Conservation (phyloP, 2,888 invertebrate genomes). For the Drosophila quinaria region DNA sequence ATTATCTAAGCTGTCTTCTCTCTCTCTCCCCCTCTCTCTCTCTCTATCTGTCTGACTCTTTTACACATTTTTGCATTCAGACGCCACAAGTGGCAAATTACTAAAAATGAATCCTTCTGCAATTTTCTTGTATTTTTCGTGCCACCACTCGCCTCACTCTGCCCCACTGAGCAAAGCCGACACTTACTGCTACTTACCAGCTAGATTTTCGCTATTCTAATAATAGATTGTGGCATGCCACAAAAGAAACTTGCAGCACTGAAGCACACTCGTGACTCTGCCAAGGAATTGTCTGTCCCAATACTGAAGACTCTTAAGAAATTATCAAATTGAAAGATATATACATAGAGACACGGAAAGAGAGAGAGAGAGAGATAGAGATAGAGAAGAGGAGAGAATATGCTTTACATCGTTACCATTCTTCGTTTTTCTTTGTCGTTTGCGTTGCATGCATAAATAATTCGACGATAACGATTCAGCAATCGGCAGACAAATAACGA, state of each 20-base stretch:
- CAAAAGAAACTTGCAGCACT: constrained; percentile 25
- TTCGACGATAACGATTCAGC: constrained; percentile 74
- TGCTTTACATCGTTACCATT: constrained; percentile 19
- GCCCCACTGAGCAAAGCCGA: constrained; percentile 39
- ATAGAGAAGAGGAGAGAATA: not conserved
- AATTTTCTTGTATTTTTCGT: constrained; percentile 30
- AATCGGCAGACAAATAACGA: constrained; percentile 54
- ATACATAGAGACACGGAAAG: constrained; percentile 2
- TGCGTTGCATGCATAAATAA: constrained; percentile 77
- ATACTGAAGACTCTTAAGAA: constrained; percentile 62
- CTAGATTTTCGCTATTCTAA: constrained; percentile 30
- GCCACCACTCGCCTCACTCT: constrained; percentile 15
- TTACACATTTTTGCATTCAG: constrained; percentile 1
- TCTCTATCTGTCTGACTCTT: not conserved
- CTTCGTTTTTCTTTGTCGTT: constrained; percentile 41
- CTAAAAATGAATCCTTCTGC: constrained; percentile 59
- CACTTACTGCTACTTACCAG: constrained; percentile 59
- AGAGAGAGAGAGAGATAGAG: not conserved
- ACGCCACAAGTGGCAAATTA: constrained; percentile 63
- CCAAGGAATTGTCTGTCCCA: constrained; percentile 6
- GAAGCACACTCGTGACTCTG: constrained; percentile 32
- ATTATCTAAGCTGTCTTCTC: constrained; percentile 8
- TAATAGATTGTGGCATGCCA: constrained; percentile 40
- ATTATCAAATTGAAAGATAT: constrained; percentile 66
- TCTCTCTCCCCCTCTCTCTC: no score